Conservation (phyloP, 1,140 invertebrate genomes). For the Eriosoma lanigerum region DNA sequence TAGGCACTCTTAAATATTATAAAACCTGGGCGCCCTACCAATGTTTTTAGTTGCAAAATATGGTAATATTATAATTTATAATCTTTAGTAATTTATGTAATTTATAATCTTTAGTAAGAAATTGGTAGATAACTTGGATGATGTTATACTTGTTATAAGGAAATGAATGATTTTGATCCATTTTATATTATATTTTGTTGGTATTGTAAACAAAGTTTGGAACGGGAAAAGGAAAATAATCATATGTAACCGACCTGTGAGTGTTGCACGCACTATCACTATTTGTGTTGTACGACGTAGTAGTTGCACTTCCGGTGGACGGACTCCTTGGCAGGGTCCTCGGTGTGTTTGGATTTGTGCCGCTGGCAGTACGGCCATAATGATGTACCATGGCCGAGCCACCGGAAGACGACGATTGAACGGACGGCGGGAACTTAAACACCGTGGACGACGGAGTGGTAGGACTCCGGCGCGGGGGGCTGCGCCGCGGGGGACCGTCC, state of each 20-base stretch:
- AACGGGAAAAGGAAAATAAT: no score
- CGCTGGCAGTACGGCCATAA: neutral
- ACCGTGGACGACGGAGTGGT: constrained; percentile 39
- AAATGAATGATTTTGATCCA: no score
- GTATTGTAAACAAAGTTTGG: no score
- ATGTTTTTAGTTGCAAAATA: no score
- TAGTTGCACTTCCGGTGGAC: constrained; percentile 25
- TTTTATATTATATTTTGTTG: no score
- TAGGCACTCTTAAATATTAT: no score
- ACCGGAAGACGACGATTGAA: neutral
- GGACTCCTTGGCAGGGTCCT: constrained; percentile 43
- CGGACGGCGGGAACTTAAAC: constrained; percentile 36
- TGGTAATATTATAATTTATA: no score
- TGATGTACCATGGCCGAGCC: constrained; percentile 1
- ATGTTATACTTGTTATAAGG: no score
- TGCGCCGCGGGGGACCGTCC: neutral
- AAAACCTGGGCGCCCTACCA: no score
- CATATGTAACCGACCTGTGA: neutral
- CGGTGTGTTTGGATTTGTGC: neutral
- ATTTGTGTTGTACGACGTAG: constrained; percentile 30
- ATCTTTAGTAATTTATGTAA: no score
- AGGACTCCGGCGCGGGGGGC: constrained; percentile 33
- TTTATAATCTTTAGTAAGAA: no score
- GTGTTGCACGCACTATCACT: constrained; percentile 24
- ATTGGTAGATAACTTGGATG: no score